Conservation (phyloP, 2,888 invertebrate genomes). For the Noctua fimbriata region DNA sequence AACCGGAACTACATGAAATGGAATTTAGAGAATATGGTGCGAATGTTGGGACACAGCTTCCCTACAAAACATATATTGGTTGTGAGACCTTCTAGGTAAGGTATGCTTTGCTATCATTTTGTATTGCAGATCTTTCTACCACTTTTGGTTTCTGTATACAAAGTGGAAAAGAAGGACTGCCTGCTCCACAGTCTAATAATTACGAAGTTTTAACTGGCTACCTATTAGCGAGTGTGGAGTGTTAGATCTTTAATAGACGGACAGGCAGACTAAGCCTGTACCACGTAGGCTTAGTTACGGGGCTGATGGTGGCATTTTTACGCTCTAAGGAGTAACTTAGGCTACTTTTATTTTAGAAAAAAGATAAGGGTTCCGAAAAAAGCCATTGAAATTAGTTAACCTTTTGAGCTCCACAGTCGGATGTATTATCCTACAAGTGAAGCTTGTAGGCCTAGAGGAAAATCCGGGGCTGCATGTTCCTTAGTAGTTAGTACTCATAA, state of each 20-base stretch:
- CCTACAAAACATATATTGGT: slow-evolving; percentile 93
- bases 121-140: background rate
- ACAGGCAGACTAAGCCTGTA: background rate
- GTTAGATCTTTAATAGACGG: background rate
- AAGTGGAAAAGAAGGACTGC: background rate
- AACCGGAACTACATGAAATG: slow-evolving; percentile 94
- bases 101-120: background rate
- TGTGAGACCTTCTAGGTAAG: slow-evolving; percentile 93
- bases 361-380: no score
- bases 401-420: no score
- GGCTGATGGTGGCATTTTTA: background rate
- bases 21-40: slow-evolving; percentile 95
- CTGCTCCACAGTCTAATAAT: background rate
- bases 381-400: no score
- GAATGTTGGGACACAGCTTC: slow-evolving; percentile 92
- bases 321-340: no score
- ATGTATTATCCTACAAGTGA: no score
- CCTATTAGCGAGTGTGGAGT: background rate
- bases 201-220: background rate
- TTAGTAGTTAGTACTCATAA: background rate
- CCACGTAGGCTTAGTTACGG: background rate
- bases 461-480: background rate
- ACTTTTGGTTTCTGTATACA: background rate
- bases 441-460: background rate
- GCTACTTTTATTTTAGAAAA: no score